These are phyloP conservation scores for Dryobotodes eremita DNA, from an alignment of 2,888 invertebrate species.

Conservation along the genomic window DNA sequence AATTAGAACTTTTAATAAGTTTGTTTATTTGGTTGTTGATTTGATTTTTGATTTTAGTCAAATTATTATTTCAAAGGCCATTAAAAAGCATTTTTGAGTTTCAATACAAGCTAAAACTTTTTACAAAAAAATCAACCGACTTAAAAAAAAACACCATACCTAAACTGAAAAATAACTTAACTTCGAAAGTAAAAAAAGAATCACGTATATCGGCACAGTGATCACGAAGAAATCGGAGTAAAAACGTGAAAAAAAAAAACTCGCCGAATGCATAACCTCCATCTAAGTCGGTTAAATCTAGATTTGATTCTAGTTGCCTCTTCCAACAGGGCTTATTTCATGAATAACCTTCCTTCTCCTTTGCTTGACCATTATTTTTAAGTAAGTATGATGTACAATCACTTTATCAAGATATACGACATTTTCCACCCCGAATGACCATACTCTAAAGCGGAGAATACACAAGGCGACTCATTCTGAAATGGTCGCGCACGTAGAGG, in stretches of 20 bases:
- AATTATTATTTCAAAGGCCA: neutral
- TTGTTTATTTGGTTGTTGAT: neutral
- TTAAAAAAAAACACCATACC: neutral
- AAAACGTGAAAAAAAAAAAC: too few species aligned
- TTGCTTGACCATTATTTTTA: neutral
- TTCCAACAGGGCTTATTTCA: neutral
- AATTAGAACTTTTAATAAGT: constrained; percentile 9
- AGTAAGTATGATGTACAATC: constrained; percentile 22
- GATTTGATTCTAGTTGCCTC: too few species aligned
- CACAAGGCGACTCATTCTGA: neutral
- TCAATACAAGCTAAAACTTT: neutral
- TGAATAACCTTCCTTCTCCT: neutral
- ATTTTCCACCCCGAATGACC: neutral
- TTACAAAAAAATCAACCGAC: neutral
- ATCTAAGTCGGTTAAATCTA: too few species aligned
- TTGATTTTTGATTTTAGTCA: neutral
- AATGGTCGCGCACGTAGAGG: neutral
- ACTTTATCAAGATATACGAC: constrained; percentile 27
- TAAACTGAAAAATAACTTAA: neutral
- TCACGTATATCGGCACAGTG: neutral
- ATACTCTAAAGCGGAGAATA: constrained; percentile 3
- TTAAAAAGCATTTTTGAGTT: neutral
- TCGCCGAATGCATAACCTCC: too few species aligned
- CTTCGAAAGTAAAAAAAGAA: neutral
- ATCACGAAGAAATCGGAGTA: too few species aligned